phyloP scores from a whole-genome alignment of 2,888 invertebrate genomes.

The Orthosia gracilis region DNA sequence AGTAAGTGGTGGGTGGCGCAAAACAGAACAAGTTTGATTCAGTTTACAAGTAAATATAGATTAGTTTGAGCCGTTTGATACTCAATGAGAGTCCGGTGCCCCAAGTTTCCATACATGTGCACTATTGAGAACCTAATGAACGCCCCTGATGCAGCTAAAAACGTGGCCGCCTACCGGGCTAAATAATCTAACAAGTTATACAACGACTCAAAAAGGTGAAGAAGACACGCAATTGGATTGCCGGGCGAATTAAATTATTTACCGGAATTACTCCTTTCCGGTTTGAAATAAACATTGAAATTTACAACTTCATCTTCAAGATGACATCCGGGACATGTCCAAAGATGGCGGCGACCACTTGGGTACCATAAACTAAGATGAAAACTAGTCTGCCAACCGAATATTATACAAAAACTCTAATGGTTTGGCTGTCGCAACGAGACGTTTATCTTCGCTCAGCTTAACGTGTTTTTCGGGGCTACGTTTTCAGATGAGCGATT shows the following conservation, averaged over 20 bases:
- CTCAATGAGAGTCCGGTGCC: no score
- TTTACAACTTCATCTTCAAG: neutral
- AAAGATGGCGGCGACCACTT: neutral
- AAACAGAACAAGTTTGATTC: no score
- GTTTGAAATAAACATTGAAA: neutral
- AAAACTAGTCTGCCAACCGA: neutral
- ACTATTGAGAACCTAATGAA: neutral
- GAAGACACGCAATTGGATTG: no score
- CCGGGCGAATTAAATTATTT: neutral
- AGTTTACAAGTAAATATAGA: no score
- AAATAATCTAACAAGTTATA: no score
- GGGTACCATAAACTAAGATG: neutral
- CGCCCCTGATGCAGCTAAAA: neutral
- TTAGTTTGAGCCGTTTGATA: no score
- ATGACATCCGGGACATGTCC: neutral
- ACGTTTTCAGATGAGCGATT: neutral
- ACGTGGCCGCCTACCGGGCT: no score
- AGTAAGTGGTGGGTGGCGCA: neutral
- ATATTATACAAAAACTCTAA: neutral
- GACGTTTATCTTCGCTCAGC: neutral
- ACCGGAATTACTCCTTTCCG: neutral
- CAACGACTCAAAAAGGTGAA: no score
- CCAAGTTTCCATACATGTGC: neutral
- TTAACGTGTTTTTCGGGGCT: no score
- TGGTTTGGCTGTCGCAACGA: neutral